A percentile compares a stretch with the other conserved stretches of the same genome.
These are phyloP conservation scores for Helarctos malayanus DNA, from an alignment of 2,797 vertebrate species.

Conservation along the genomic window DNA sequence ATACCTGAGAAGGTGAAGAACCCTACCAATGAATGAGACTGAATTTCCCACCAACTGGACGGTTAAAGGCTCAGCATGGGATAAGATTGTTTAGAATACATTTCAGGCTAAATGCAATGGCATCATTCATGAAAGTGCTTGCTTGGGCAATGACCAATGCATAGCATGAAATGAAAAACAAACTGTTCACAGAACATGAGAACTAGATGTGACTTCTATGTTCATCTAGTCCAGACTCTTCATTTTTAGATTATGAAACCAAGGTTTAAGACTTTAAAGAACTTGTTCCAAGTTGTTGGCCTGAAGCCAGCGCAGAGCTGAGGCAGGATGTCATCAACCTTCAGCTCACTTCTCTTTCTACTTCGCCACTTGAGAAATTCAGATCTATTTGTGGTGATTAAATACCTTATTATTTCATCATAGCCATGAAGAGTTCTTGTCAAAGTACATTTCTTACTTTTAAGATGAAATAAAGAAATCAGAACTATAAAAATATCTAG, in stretches of 20 bases:
- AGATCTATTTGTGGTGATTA: constrained; percentile 11
- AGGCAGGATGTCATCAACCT: background rate
- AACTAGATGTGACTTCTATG: background rate
- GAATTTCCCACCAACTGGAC: background rate
- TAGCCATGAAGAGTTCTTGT: background rate
- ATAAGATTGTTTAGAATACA: background rate
- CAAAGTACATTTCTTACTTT: constrained; percentile 50
- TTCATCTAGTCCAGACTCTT: background rate
- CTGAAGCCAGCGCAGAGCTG: background rate
- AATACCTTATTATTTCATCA: background rate
- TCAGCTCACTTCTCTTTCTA: background rate
- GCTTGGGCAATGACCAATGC: background rate
- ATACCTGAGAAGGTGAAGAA: background rate
- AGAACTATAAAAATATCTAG: constrained; percentile 16
- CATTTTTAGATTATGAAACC: background rate
- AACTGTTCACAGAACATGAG: background rate
- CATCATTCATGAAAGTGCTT: background rate
- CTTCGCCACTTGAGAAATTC: background rate
- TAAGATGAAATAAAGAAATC: constrained; percentile 34
- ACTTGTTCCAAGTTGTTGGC: background rate
- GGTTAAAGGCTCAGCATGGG: background rate
- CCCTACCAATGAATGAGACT: background rate
- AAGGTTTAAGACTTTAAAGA: background rate
- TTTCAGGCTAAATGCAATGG: background rate
- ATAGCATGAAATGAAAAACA: background rate